Evolutionary conservation across 1,140 invertebrate species (phyloP).

Genomic region (Panulirus ornatus): DNA sequence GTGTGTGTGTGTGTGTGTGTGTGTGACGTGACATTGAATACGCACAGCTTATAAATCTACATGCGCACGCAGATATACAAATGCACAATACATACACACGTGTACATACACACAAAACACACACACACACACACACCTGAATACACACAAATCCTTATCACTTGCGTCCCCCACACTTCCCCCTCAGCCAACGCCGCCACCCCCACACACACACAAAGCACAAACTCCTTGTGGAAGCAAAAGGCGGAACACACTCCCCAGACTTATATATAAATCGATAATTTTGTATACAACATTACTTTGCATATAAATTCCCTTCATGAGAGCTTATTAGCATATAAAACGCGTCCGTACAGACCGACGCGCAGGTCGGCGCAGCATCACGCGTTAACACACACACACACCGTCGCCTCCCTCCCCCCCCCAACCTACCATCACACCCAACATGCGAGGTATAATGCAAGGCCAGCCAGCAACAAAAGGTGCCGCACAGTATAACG

Average conservation of each 20-base stretch:
- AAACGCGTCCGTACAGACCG: conserved; percentile 28
- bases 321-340: conserved; percentile 58
- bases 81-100: no score
- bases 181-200: background rate
- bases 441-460: conserved; percentile 29
- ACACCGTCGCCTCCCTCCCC: no score
- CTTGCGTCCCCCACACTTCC: no score
- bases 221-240: conserved; percentile 1
- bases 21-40: no score
- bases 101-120: no score
- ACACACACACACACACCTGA: no score
- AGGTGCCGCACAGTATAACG: conserved; percentile 27
- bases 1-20: no score
- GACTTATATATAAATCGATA: conserved; percentile 15
- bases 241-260: background rate
- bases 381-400: background rate
- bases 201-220: background rate
- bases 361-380: conserved; percentile 1
- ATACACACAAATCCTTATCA: no score
- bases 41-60: no score
- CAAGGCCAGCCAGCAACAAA: conserved; percentile 11
- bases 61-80: no score
- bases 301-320: conserved; percentile 60
- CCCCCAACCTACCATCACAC: conserved; percentile 24
- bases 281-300: conserved; percentile 47